Evolutionary conservation across 2,888 invertebrate genomes (phyloP), one percentile per base, ranked within the genome.

Genomic region (Eurytoma adleriae): DNA sequence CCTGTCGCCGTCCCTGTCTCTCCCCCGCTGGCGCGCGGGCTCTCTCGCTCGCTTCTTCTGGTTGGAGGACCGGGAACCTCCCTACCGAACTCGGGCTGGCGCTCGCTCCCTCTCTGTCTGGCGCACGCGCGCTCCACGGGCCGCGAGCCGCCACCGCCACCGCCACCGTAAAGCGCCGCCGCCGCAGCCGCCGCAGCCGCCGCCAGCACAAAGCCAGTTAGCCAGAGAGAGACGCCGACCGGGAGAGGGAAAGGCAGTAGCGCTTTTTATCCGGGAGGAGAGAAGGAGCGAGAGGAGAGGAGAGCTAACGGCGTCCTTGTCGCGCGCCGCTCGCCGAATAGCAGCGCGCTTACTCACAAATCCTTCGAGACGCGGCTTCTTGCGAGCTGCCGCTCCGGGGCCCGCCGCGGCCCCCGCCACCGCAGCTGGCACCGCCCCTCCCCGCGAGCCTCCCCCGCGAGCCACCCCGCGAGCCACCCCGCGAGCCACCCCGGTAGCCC

Each of bases 41-140:
- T 70, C 76, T 77, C 78, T 78, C 80, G 62, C 84, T 87, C 85
- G 88, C 88, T 89, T 88, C 88, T 88, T 90, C 90, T 90, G 90
- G 90, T 89, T 90, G 90, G 90, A 90, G 87, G 87, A 87, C 88
- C 87, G 87, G 89, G 82, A 87, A 90, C 90, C 90, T 90, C 90
- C 90, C 90, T 90, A 90, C 90, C 89, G 90, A 89, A 89, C 89
- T 84, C 83, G 82, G 70, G 81, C 84, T 83, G 54, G 56, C 69
- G n/a, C 57, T 52, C 79, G 62, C 74, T 66, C 68, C 54, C 78
- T 68, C 78, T 62, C 61, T 61, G 67, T 67, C 72, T 62, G 64
- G 57, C 56, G 62, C 54, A 13, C 64, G n/a, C 56, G n/a, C 59
- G 18, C 30, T 80, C 84, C 77, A 82, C 82, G 82, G 56, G 82